Percentiles rank a stretch among this genome's conserved stretches.
Conservation (phyloP, 1,140 invertebrate species). For the Leptopilina clavipes region DNA sequence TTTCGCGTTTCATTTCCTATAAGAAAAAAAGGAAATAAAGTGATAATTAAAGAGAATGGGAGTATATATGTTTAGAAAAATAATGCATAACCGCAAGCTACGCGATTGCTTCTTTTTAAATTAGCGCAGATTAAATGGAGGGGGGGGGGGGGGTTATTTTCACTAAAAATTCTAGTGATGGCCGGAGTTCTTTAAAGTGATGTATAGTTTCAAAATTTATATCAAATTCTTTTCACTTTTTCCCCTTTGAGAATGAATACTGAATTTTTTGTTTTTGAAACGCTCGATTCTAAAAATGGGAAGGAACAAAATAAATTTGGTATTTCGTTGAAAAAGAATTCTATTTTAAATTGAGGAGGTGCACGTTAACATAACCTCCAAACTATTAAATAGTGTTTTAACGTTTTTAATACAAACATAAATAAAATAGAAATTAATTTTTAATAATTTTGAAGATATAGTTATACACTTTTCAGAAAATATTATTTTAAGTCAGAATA, state of each 20-base stretch:
- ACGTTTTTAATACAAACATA: no score
- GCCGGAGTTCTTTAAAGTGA: conserved; percentile 67
- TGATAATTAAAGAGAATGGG: conserved; percentile 50
- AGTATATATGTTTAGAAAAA: conserved; percentile 65
- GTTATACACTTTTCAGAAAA: no score
- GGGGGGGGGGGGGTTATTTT: not conserved
- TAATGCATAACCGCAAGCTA: conserved; percentile 57
- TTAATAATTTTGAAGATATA: no score
- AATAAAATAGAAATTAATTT: no score
- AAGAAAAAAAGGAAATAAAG: conserved; percentile 71
- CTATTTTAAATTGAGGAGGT: no score
- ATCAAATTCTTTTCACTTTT: not conserved
- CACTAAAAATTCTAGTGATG: conserved; percentile 35
- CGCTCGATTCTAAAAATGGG: no score
- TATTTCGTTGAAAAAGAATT: no score
- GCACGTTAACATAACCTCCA: no score
- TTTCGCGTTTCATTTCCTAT: conserved; percentile 67
- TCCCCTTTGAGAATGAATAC: conserved; percentile 3
- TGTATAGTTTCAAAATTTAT: conserved; percentile 29
- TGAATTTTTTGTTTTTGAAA: no score
- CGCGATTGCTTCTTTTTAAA: conserved; percentile 28
- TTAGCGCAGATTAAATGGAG: conserved; percentile 37
- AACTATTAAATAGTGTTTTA: no score
- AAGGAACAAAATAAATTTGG: no score
- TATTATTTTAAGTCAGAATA: no score